These are phyloP conservation scores for Baccha elongata DNA, from an alignment of 2,888 invertebrate genomes.

Conservation along the genomic window DNA sequence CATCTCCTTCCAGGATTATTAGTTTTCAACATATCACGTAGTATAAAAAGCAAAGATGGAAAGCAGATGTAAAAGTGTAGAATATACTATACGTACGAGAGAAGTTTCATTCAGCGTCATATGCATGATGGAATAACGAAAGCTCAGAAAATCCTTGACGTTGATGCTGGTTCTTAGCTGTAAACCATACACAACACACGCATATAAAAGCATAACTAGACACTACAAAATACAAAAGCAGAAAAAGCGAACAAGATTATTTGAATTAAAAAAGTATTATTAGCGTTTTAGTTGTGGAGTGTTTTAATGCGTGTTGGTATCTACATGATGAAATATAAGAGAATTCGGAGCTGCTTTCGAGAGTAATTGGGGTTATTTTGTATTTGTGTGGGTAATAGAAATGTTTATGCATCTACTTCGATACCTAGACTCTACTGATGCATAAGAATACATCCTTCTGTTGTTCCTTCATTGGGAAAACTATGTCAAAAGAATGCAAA, in stretches of 20 bases:
- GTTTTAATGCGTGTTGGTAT: too few species aligned
- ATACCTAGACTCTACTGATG: constrained; percentile 42
- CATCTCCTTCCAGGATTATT: constrained; percentile 59
- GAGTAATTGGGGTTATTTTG: constrained; percentile 12
- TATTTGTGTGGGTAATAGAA: constrained; percentile 8
- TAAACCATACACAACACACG: neutral
- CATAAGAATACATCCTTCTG: constrained; percentile 27
- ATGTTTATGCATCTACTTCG: constrained; percentile 31
- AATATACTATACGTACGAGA: constrained; percentile 23
- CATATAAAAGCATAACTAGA: constrained; percentile 5
- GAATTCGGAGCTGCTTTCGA: constrained; percentile 32
- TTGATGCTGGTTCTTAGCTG: constrained; percentile 8
- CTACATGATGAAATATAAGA: constrained; percentile 41
- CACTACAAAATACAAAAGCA: neutral
- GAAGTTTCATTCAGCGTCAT: constrained; percentile 47
- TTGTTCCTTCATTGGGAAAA: constrained; percentile 49
- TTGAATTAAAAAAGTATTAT: constrained; percentile 67
- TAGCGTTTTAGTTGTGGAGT: constrained; percentile 53
- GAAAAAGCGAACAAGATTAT: too few species aligned
- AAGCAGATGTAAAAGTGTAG: too few species aligned
- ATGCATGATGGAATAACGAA: constrained; percentile 25
- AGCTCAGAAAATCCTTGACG: constrained; percentile 14
- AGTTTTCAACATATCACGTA: constrained; percentile 38
- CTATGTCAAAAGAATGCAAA: constrained; percentile 63
- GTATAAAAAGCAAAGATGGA: constrained; percentile 30